Percentiles rank a stretch among this genome's conserved stretches.
phyloP scores from a whole-genome alignment of 2,797 vertebrate species.

The Neomorphus geoffroyi region DNA sequence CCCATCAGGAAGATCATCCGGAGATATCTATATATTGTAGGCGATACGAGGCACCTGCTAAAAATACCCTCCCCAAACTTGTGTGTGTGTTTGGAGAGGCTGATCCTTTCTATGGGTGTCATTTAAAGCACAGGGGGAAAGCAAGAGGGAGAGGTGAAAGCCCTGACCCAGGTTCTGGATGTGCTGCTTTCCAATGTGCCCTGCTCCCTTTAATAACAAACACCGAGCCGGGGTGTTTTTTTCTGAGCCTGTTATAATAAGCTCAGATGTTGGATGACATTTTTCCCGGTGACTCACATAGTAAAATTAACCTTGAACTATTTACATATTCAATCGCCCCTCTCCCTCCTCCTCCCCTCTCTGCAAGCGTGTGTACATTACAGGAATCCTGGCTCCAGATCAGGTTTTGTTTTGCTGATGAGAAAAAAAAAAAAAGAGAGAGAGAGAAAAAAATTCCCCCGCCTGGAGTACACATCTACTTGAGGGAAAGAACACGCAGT shows the following conservation, averaged over 20 bases:
- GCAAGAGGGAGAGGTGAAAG: not conserved
- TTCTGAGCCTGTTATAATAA: slow-evolving; percentile 17
- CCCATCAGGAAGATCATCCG: not conserved
- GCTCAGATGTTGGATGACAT: slow-evolving; percentile 58
- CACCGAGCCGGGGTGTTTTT: not conserved
- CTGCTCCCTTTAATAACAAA: slow-evolving; percentile 45
- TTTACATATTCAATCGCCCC: slow-evolving; percentile 48
- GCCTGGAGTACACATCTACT: slow-evolving; percentile 83
- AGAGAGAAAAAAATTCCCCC: slow-evolving; percentile 41
- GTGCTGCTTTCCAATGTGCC: not conserved
- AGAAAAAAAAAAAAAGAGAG: slow-evolving; percentile 67
- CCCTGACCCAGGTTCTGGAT: not conserved
- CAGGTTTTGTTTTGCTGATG: slow-evolving; percentile 78
- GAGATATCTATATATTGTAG: not conserved
- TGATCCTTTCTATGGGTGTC: not conserved
- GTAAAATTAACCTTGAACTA: slow-evolving; percentile 69
- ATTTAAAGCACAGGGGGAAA: not conserved
- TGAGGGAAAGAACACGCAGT: slow-evolving; percentile 89
- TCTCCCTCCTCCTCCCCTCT: not conserved
- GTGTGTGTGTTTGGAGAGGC: slow-evolving; percentile 50
- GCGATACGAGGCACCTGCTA: not conserved
- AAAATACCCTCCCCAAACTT: slow-evolving; percentile 67
- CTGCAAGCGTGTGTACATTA: slow-evolving; percentile 21
- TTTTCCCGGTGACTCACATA: slow-evolving; percentile 39
- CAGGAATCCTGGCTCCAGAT: slow-evolving; percentile 52